Evolutionary conservation across 2,797 vertebrate genomes (phyloP).

Genomic region (Stomatorhinus walkeri): DNA sequence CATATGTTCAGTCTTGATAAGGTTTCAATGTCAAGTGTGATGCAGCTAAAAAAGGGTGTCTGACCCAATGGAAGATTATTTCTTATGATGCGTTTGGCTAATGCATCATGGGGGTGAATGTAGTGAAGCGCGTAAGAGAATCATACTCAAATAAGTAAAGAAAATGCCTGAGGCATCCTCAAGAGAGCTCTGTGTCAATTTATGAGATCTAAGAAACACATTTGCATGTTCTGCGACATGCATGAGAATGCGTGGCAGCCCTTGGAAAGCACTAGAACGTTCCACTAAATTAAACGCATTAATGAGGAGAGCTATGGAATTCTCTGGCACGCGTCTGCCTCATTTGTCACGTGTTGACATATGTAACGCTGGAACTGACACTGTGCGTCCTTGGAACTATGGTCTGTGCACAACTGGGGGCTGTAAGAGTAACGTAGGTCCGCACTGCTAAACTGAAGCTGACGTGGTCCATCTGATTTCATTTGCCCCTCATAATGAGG

Average conservation of each 20-base stretch:
- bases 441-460: neutral
- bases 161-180: neutral
- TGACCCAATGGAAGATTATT: neutral
- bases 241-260: neutral
- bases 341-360: neutral
- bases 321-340: neutral
- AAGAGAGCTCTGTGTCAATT: neutral
- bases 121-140: neutral
- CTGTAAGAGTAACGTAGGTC: neutral
- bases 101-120: neutral
- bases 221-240: neutral
- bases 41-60: neutral
- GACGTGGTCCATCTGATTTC: neutral
- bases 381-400: neutral
- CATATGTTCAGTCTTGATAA: neutral
- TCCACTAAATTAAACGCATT: neutral
- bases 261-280: neutral
- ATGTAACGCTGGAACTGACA: neutral
- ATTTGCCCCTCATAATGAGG: neutral
- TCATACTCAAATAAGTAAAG: neutral
- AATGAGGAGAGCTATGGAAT: neutral
- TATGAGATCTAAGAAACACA: neutral
- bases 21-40: neutral
- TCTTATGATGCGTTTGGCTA: neutral
- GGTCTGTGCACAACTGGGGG: neutral